Evolutionary conservation across 2,888 invertebrate genomes (phyloP), one percentile per base, ranked within the genome.

Genomic region (Augochlorella aurata): DNA sequence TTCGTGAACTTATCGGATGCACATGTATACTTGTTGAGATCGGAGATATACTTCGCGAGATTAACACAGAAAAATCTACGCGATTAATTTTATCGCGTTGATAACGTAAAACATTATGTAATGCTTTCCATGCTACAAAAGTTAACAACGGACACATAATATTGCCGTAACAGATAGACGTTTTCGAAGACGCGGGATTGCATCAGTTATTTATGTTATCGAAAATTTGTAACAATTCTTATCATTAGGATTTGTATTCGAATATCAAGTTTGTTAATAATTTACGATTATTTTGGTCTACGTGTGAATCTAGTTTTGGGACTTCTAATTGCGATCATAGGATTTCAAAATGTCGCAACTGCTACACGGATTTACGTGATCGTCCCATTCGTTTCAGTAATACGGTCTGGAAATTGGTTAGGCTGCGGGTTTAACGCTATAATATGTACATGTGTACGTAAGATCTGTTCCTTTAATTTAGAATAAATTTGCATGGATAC

Each of bases 311-410:
- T 52, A 3, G 3, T 24, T 21, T 47, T 47, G 38, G 38, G 45
- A 52, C 79, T 68, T 63, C 38, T 0, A n/a, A n/a, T 47, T 1
- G 5, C 29, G 45, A 7, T 18, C 58, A 38, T 54, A 29, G 63
- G 52, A 80, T 63, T 69, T 44, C 44, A 81, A 81, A 73, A 81
- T 81, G 68, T 81, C 69, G 65, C 5, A 12, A 58, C 45, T 14
- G 24, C 38, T 5, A 14, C 14, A 12, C 52, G 14, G 74, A 47
- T 63, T 65, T 76, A 49, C 24, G 47, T 52, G 45, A 68, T 29
- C 52, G 24, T 69, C 52, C 47, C 16, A 44, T 77, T 78, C 54
- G 47, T 65, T 71, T 54, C 44, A 29, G 38, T 14, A 66, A 50
- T 29, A 52, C 29, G 24, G 5, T 7, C 5, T 7, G 52, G 16